Conservation (phyloP, 1,140 invertebrate genomes). For the Bombyx mori region ASM3026992v2 NC_085111.1:11184501-11185000, state of each 20-base stretch:
- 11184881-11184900: not conserved
- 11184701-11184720: slow-evolving; percentile 38
- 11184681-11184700: slow-evolving; percentile 45
- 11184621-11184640: slow-evolving; percentile 50
- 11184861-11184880: too few relatives aligned
- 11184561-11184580: slow-evolving; percentile 14
- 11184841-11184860: not conserved
- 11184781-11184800: slow-evolving; percentile 33
- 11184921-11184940: not conserved
- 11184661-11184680: slow-evolving; percentile 29
- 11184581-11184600: slow-evolving; percentile 14
- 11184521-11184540: slow-evolving; percentile 10
- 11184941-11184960: not conserved
- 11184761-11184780: slow-evolving; percentile 32
- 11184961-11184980: not conserved
- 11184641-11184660: slow-evolving; percentile 40
- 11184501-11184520: slow-evolving; percentile 1
- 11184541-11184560: slow-evolving; percentile 5
- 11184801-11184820: slow-evolving; percentile 17
- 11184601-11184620: slow-evolving; percentile 20
- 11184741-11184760: slow-evolving; percentile 39
- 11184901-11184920: not conserved
- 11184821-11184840: not conserved
- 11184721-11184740: slow-evolving; percentile 50
- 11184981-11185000: not conserved